phyloP scores from a whole-genome alignment of 2,113 vertebrate species.

The Campylorhamphus procurvoides region DNA sequence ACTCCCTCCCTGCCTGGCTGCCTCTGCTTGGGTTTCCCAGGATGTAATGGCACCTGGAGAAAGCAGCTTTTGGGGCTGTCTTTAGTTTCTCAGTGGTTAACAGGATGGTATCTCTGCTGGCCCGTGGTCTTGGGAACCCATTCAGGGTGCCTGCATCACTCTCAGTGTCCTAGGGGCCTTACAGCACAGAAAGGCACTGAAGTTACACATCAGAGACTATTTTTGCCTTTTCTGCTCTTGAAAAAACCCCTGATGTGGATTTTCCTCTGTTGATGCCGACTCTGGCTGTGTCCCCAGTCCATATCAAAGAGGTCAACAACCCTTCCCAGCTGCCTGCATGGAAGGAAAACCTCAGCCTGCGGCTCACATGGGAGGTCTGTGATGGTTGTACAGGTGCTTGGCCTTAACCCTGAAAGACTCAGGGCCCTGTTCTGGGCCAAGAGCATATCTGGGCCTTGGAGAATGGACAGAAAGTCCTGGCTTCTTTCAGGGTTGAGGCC shows the following conservation, averaged over 20 bases:
- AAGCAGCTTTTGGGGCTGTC: neutral
- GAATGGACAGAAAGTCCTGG: neutral
- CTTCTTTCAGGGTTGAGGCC: neutral
- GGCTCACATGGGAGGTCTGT: neutral
- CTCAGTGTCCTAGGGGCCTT: neutral
- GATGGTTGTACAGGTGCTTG: constrained; percentile 33
- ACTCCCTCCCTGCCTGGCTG: neutral
- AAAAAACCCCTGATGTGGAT: constrained; percentile 3
- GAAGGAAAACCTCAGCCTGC: neutral
- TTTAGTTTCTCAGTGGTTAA: neutral
- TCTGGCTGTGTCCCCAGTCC: constrained; percentile 38
- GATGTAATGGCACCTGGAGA: neutral
- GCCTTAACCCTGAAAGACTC: neutral
- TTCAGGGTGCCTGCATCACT: fast-evolving
- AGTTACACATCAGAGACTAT: neutral
- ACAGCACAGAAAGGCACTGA: neutral
- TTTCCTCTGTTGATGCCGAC: constrained; percentile 34
- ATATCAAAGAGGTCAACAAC: constrained; percentile 35
- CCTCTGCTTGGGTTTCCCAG: neutral
- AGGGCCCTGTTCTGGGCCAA: neutral
- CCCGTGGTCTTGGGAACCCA: neutral
- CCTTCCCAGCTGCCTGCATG: neutral
- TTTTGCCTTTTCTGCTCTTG: constrained; percentile 10
- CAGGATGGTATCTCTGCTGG: neutral
- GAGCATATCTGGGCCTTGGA: neutral